Evolutionary conservation across 2,113 vertebrate species (phyloP), one percentile per base, ranked within the genome.

Genomic region (Guaruba guarouba): DNA sequence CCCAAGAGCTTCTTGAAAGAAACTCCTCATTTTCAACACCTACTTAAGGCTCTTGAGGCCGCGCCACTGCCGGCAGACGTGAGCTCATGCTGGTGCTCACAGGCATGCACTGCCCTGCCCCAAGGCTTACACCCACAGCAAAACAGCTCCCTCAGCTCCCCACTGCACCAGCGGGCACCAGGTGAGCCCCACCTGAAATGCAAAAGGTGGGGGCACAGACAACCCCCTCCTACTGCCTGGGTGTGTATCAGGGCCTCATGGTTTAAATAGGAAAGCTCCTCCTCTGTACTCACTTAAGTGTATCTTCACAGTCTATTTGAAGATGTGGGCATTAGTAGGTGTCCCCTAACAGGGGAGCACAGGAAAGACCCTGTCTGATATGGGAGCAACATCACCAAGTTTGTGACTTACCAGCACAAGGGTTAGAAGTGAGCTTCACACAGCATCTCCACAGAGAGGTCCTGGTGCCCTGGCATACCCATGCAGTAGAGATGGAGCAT

Each of bases 21-120:
- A 97, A 91, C 87, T 93, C 93, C 83, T n/a, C 9, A 89, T 96
- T 98, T 97, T 98, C 97, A 97, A 96, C 97, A 97, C 96, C 97
- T 96, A 96, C 97, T 97, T 97, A 93, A 96, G 94, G 91, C 97
- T 96, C 95, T 92, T 86, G 52, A 95, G 95, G 91, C 94, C 39
- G 63, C 3, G 35, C 64, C 19, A 67, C 89, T 93, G 87, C 81
- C 54, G 33, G 88, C 97, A 97, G 97, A 97, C 97, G 6, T 97
- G 93, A 98, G 96, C 97, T 98, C 97, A 97, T 97, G 94, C 95
- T 69, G 94, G 49, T 7, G 81, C 93, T 94, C 17, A 1, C 6
- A 51, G 88, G 91, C 92, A 85, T 78, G 82, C 66, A 63, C 87
- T 8, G 51, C 80, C 76, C 69, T 2, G 62, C 90, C 93, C 96